A percentile compares a stretch with the other conserved stretches of the same genome.
Conservation (phyloP, 2,888 invertebrate species). For the Caenorhabditis drosophilae region DNA sequence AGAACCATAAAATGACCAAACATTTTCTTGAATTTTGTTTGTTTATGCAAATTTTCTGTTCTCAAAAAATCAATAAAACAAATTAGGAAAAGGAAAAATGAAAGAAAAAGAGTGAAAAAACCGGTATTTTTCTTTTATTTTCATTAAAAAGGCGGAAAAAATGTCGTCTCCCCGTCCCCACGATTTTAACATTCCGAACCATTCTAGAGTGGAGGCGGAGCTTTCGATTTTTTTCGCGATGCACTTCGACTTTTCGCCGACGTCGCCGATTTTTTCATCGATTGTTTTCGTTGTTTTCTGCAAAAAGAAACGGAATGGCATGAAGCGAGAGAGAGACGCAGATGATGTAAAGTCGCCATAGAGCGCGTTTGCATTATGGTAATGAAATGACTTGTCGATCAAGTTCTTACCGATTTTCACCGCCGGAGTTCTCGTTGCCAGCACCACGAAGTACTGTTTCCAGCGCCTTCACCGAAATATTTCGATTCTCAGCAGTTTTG, state of each 20-base stretch:
- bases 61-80: not conserved
- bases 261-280: conserved; percentile 29
- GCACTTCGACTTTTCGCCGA: conserved; percentile 20
- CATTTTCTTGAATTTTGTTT: not conserved
- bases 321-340: too few relatives aligned
- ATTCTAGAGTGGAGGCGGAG: too few relatives aligned
- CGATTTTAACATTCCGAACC: too few relatives aligned
- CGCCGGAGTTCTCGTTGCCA: conserved; percentile 22
- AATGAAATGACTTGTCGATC: too few relatives aligned
- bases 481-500: conserved; percentile 37
- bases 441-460: conserved; percentile 34
- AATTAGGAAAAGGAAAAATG: not conserved
- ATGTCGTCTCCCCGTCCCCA: too few relatives aligned
- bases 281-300: conserved; percentile 32
- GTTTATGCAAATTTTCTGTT: conserved; percentile 23
- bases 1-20: not conserved
- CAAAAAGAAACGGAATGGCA: not conserved
- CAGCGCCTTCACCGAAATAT: conserved; percentile 44
- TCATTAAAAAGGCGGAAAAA: too few relatives aligned
- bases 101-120: not conserved
- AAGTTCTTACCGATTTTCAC: conserved; percentile 28
- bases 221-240: conserved; percentile 9
- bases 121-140: not conserved
- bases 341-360: too few relatives aligned
- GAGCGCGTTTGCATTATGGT: too few relatives aligned